phyloP scores from a whole-genome alignment of 2,888 invertebrate species.

The Cryptops parisi region DNA sequence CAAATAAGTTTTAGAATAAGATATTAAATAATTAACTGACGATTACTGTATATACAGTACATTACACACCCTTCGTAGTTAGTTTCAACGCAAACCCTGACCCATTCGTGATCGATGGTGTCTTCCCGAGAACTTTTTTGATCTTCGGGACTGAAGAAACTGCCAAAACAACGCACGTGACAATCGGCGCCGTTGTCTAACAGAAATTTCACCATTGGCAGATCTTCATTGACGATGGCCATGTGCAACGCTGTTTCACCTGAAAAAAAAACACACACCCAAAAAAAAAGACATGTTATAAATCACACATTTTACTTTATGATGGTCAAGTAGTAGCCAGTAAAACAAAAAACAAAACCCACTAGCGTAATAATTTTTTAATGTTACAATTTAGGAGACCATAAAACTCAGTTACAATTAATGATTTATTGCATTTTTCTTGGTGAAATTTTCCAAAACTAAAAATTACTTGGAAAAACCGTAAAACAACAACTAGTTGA shows the following conservation, averaged over 20 bases:
- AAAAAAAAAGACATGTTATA: no score
- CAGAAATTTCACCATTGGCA: slow-evolving; percentile 89
- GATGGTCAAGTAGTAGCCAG: background rate
- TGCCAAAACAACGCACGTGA: slow-evolving; percentile 83
- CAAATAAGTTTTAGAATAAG: no score
- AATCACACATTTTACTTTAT: no score
- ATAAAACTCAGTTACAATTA: no score
- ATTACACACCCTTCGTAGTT: slow-evolving; percentile 62
- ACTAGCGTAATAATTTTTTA: no score
- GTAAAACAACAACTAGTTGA: no score
- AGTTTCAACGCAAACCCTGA: slow-evolving; percentile 61
- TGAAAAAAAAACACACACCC: slow-evolving; percentile 33
- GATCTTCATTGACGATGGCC: slow-evolving; percentile 97
- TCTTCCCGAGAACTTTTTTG: slow-evolving; percentile 81
- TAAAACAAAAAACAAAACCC: background rate
- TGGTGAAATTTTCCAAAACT: no score
- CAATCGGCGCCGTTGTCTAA: slow-evolving; percentile 82
- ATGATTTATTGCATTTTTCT: no score
- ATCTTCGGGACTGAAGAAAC: slow-evolving; percentile 96
- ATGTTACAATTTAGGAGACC: no score
- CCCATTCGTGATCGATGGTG: slow-evolving; percentile 80
- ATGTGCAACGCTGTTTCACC: slow-evolving; percentile 90
- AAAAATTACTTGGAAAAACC: no score
- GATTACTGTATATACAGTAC: no score
- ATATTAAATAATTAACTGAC: no score